A percentile compares a stretch with the other conserved stretches of the same genome.
Conservation (phyloP, 35 echinoderm and acorn worm genomes). For the Amphiura filiformis region DNA sequence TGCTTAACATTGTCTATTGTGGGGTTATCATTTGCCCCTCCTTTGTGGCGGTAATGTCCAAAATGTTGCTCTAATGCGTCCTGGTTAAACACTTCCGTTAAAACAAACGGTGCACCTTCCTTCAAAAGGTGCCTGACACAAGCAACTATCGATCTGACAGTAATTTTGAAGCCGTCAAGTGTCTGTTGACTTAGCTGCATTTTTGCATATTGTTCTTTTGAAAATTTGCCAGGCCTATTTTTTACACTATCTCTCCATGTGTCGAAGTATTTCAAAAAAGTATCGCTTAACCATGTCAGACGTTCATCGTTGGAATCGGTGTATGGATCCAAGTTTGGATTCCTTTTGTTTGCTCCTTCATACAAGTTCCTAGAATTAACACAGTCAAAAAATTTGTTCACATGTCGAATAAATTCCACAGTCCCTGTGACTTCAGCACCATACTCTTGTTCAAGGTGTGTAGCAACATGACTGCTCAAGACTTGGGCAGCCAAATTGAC, state of each 20-base stretch:
- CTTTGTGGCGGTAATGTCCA: neutral
- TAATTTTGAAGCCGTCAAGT: neutral
- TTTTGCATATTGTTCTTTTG: neutral
- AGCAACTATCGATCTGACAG: too few relatives aligned
- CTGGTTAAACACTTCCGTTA: neutral
- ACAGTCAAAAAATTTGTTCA: slow-evolving; percentile 67
- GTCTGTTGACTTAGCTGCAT: neutral
- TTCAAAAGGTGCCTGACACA: neutral
- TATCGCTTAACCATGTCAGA: neutral
- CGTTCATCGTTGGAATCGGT: slow-evolving; percentile 31
- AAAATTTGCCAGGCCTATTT: neutral
- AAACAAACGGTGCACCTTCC: neutral
- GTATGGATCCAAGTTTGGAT: slow-evolving; percentile 45
- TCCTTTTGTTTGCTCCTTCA: slow-evolving; percentile 17
- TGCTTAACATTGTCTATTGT: neutral
- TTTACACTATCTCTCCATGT: neutral
- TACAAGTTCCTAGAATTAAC: slow-evolving; percentile 24
- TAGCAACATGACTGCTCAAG: slow-evolving; percentile 40
- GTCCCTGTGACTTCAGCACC: neutral
- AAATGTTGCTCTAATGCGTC: neutral
- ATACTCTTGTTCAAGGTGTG: slow-evolving; percentile 15
- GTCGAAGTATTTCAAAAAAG: neutral
- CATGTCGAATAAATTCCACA: slow-evolving; percentile 28
- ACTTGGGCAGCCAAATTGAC: slow-evolving; percentile 14
- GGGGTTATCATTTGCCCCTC: neutral